Base-by-base conservation (phyloP, 2,113 vertebrate species). In the Pseudorhombus dupliciocellatus region DNA sequence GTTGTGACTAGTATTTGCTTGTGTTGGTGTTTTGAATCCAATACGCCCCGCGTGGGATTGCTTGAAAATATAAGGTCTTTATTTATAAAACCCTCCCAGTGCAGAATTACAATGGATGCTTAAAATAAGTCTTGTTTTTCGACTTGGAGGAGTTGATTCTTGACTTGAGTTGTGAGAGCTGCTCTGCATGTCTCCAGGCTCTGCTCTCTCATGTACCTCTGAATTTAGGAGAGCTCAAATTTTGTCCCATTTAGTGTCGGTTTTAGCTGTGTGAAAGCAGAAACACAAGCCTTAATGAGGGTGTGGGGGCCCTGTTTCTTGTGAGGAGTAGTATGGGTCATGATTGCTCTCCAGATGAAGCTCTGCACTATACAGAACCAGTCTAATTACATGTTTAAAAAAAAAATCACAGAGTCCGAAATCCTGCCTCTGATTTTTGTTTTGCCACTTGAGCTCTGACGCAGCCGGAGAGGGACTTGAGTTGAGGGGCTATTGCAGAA, bases 211-310 rank as follows among this genome's bases (percentile, higher is more conserved):
- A 31, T 75, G 70, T 74, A 61, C 48, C 59, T 81, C 40, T 24
- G 61, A 54, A 56, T 81, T 80, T 83, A 70, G 18, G 50, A 64
- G 56, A 85, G 20, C 59, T 79, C 51, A 73, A 55, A 86, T 76
- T 77, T 87, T 72, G 70, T 79, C 72, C 64, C 52, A 66, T 78
- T 87, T 84, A 69, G 60, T 81, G 69, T 77, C 70, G 42, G 14
- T 54, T 52, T 52, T 4, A 70, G 63, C 72, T 70, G 37, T 30
- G 48, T 65, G 24, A 51, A 22, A 46, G 73, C 15, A 40, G 31
- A 62, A 63, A 42, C 37, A 42, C 44, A 63, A 58, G 37, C 20
- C 26, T 30, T 69, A 61, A 68, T 25, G 15, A 37, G 28, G 10
- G 26, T 28, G 56, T 22, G 24, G 54, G 16, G 52, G 40, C 56